Conservation (phyloP, 2,113 vertebrate genomes). For the Rhipidura dahli region DNA sequence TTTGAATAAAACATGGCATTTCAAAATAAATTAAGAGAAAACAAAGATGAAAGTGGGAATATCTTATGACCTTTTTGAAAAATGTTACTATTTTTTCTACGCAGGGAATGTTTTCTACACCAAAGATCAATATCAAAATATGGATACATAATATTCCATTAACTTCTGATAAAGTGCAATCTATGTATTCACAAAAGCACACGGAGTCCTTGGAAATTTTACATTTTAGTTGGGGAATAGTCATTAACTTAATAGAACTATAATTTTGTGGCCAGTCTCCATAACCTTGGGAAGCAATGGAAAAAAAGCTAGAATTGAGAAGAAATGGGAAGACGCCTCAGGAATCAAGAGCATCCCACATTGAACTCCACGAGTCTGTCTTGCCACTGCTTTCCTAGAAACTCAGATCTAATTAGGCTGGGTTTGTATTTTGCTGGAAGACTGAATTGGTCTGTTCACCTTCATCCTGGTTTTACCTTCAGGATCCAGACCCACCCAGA, state of each 20-base stretch:
- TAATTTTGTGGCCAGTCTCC: neutral
- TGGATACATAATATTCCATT: neutral
- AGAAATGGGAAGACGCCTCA: neutral
- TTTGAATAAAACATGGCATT: constrained; percentile 29
- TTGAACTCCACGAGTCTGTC: fast-evolving
- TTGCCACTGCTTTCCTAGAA: neutral
- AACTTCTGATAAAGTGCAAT: neutral
- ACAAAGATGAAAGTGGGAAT: neutral
- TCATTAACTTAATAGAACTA: neutral
- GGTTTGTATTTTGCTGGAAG: neutral
- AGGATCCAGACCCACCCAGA: neutral
- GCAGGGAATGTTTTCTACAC: neutral
- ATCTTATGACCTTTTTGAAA: neutral
- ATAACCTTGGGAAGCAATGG: neutral
- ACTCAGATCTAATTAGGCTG: neutral
- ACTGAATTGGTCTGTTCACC: neutral
- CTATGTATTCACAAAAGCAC: neutral
- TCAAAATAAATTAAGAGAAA: constrained; percentile 13
- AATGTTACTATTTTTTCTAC: neutral
- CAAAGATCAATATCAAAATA: neutral
- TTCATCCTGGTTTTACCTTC: neutral
- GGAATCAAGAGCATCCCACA: neutral
- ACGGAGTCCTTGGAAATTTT: neutral
- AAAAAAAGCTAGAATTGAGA: neutral
- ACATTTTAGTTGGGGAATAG: neutral